These are phyloP conservation scores for Heliconius ethilla DNA, from an alignment of 2,888 invertebrate genomes.

Conservation along the genomic window DNA sequence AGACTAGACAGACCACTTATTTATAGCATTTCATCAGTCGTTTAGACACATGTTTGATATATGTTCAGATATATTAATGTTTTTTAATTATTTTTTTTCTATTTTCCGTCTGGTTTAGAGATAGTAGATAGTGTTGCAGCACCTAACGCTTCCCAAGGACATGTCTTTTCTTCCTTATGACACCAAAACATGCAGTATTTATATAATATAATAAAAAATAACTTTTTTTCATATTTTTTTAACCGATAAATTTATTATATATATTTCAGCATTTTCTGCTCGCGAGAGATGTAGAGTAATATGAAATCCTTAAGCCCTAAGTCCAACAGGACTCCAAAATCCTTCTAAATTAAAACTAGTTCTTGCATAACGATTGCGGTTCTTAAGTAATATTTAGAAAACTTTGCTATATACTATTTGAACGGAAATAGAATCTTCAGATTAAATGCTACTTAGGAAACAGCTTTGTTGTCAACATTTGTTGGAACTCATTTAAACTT, in stretches of 20 bases:
- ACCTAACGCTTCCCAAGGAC: too few species aligned
- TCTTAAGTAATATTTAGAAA: background rate
- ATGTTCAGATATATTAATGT: background rate
- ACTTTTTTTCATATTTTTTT: background rate
- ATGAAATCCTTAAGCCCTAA: conserved; percentile 37
- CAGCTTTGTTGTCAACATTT: conserved; percentile 26
- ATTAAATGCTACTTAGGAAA: conserved; percentile 24
- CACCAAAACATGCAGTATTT: too few species aligned
- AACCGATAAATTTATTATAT: background rate
- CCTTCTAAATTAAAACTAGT: conserved; percentile 59
- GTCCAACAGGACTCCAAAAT: conserved; percentile 45
- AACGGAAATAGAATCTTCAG: conserved; percentile 19
- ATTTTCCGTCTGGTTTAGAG: background rate
- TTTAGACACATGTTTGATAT: background rate
- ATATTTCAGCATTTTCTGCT: conserved; percentile 2
- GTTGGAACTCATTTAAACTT: conserved; percentile 19
- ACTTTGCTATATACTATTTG: background rate
- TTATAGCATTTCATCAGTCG: background rate
- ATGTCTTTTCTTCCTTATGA: too few species aligned
- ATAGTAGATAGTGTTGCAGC: background rate
- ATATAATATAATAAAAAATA: background rate
- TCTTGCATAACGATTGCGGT: conserved; percentile 33
- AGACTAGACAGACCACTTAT: background rate
- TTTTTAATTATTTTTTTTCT: background rate
- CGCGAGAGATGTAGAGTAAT: conserved; percentile 11